Conservation (phyloP, 2,113 vertebrate species). For the Gadus chalcogrammus region DNA sequence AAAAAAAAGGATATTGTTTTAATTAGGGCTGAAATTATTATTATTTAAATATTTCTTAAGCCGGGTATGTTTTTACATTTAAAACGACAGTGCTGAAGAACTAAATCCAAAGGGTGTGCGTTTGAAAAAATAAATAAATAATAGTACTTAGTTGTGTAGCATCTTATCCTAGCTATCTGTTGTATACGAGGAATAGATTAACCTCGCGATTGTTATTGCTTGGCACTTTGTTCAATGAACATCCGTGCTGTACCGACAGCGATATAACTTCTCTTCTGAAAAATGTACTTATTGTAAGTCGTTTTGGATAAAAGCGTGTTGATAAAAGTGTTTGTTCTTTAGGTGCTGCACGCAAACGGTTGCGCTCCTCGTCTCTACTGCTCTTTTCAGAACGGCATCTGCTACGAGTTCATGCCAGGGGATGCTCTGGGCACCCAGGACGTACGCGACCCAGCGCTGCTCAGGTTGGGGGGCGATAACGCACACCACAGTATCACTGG, state of each 20-base stretch:
- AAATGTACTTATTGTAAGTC: no score
- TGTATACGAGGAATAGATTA: no score
- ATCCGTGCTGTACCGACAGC: neutral
- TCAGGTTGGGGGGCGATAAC: constrained; percentile 71
- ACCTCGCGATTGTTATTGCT: no score
- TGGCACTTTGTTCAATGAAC: no score
- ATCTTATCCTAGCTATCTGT: no score
- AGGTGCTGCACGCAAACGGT: constrained; percentile 86
- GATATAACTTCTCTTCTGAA: neutral
- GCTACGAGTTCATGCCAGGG: constrained; percentile 93
- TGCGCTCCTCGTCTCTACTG: constrained; percentile 95
- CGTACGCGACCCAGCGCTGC: constrained; percentile 83
- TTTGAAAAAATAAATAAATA: no score
- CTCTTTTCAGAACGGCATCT: constrained; percentile 93
- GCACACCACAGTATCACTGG: neutral
- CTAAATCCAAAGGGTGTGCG: no score
- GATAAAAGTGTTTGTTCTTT: neutral
- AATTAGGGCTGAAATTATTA: neutral
- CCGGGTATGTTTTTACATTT: no score
- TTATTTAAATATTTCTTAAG: neutral
- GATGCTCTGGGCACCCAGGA: constrained; percentile 86
- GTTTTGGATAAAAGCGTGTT: no score
- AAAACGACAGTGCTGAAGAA: no score
- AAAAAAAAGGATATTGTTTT: neutral
- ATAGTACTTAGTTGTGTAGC: no score